A percentile compares a stretch with the other conserved stretches of the same genome.
Conservation (phyloP, 2,113 vertebrate genomes). For the Halcyon senegalensis region DNA sequence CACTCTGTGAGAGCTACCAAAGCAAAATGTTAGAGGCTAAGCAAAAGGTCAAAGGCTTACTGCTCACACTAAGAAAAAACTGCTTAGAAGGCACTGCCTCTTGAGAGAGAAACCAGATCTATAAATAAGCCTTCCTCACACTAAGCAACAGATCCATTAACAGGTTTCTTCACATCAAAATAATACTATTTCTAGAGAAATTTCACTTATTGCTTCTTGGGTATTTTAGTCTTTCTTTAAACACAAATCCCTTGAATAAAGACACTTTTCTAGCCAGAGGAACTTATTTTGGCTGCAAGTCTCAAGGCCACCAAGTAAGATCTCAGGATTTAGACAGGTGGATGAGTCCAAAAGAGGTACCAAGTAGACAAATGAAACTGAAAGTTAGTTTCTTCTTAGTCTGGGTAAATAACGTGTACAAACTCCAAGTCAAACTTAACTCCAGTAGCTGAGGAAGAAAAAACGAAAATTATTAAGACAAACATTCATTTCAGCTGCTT, state of each 20-base stretch:
- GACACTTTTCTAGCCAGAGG: not conserved
- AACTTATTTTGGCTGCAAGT: not conserved
- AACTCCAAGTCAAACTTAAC: conserved; percentile 53
- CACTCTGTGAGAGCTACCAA: not conserved
- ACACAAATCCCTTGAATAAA: not conserved
- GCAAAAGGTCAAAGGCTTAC: not conserved
- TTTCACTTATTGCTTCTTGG: not conserved
- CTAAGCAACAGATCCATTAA: not conserved
- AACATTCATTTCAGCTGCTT: not conserved
- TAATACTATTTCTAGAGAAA: not conserved
- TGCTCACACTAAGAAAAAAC: not conserved
- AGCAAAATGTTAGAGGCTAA: not conserved
- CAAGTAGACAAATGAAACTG: conserved; percentile 33
- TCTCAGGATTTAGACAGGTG: not conserved
- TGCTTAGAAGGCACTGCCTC: not conserved
- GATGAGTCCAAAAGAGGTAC: not conserved
- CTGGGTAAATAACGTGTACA: conserved; percentile 40
- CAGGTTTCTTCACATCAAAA: not conserved
- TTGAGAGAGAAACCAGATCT: not conserved
- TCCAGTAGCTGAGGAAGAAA: conserved; percentile 61
- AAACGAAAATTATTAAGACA: conserved; percentile 46
- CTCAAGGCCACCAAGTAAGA: not conserved
- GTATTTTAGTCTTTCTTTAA: not conserved
- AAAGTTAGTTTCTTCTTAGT: conserved; percentile 49
- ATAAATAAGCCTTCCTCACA: not conserved